phyloP scores from a whole-genome alignment of 35 echinoderm and acorn worm genomes.

The Acanthaster planci region DNA sequence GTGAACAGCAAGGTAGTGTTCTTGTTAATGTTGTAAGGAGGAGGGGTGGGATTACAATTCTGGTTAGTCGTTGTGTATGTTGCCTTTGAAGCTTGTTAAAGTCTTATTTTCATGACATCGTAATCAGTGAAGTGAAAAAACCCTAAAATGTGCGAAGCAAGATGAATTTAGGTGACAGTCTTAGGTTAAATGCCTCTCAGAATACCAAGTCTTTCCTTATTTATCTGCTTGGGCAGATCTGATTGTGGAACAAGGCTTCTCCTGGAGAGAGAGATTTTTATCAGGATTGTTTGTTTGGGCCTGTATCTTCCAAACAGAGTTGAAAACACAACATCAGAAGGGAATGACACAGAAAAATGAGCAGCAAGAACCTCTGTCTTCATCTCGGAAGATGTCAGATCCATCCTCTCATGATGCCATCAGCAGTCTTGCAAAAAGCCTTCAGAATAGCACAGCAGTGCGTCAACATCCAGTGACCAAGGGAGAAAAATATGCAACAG shows the following conservation, averaged over 20 bases:
- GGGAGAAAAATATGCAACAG: background rate
- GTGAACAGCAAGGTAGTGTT: background rate
- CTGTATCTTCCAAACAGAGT: constrained; percentile 3
- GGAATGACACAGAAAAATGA: background rate
- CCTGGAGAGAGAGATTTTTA: background rate
- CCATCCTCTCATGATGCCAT: background rate
- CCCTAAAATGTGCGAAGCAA: too few relatives aligned
- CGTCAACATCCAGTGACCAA: background rate
- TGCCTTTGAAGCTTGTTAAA: too few relatives aligned
- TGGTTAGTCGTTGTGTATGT: too few relatives aligned
- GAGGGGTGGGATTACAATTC: background rate
- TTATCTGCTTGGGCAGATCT: too few relatives aligned
- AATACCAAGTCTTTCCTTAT: too few relatives aligned
- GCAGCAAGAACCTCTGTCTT: background rate
- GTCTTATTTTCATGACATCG: too few relatives aligned
- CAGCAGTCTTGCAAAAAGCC: background rate
- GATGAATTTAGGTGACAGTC: too few relatives aligned
- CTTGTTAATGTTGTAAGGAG: background rate
- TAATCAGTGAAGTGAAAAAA: too few relatives aligned
- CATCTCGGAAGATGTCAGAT: background rate
- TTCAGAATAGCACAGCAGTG: background rate
- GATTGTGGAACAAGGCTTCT: background rate
- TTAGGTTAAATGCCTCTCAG: too few relatives aligned
- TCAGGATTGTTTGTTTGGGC: background rate
- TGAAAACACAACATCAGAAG: background rate